A percentile compares a stretch with the other conserved stretches of the same genome.
Conservation (phyloP, 2,888 invertebrate species). For the Mellilla xanthometata region DNA sequence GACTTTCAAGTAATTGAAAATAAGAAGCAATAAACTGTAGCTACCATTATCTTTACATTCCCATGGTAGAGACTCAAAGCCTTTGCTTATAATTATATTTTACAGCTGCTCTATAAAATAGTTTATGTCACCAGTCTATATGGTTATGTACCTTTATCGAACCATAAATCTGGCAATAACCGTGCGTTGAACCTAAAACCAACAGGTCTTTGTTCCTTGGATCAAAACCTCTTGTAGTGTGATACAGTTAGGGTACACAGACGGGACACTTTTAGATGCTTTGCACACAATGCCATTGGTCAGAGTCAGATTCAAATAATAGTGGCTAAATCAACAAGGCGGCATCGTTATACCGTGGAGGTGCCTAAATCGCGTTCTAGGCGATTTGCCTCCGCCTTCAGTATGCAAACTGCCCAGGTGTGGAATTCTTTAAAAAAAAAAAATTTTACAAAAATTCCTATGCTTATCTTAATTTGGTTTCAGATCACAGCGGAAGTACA, state of each 20-base stretch:
- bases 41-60: not conserved
- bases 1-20: too few species aligned
- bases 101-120: slow-evolving; percentile 12
- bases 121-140: slow-evolving; percentile 13
- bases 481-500: too few species aligned
- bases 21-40: not conserved
- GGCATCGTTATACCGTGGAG: too few species aligned
- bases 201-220: slow-evolving; percentile 19
- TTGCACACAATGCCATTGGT: too few species aligned
- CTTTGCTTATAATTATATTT: not conserved
- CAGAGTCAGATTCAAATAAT: too few species aligned
- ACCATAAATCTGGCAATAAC: slow-evolving; percentile 21
- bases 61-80: slow-evolving; percentile 1
- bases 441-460: too few species aligned
- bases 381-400: too few species aligned
- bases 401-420: too few species aligned
- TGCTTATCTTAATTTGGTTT: too few species aligned
- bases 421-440: too few species aligned
- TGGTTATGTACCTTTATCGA: slow-evolving; percentile 13
- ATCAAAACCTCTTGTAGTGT: slow-evolving; percentile 13
- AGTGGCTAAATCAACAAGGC: too few species aligned
- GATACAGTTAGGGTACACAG: slow-evolving; percentile 14
- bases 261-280: slow-evolving; percentile 11
- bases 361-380: too few species aligned
- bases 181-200: slow-evolving; percentile 19